Evolutionary conservation across 2,888 invertebrate genomes (phyloP).

Genomic region (Antitype chi): DNA sequence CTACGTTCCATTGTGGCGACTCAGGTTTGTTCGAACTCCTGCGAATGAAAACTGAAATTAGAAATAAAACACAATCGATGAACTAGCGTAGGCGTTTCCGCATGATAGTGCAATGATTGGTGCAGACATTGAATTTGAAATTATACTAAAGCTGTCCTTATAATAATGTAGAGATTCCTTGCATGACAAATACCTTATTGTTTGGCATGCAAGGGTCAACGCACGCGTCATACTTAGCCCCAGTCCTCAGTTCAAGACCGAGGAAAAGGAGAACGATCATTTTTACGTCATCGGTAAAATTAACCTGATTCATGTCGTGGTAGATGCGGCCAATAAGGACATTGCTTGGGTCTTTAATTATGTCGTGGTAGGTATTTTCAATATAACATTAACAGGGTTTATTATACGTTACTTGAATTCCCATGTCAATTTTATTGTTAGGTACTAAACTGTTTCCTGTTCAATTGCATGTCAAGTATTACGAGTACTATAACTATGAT

Average conservation of each 20-base stretch:
- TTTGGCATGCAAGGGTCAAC: constrained; percentile 85
- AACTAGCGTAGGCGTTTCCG: constrained; percentile 40
- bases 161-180: constrained; percentile 76
- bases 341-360: constrained; percentile 52
- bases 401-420: constrained; percentile 37
- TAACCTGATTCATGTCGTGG: constrained; percentile 79
- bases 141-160: constrained; percentile 67
- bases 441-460: constrained; percentile 30
- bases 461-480: constrained; percentile 16
- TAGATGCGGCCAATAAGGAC: constrained; percentile 62
- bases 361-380: constrained; percentile 34
- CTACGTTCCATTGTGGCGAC: constrained; percentile 85
- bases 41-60: constrained; percentile 77
- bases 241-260: constrained; percentile 81
- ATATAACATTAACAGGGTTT: constrained; percentile 12
- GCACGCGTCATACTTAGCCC: constrained; percentile 78
- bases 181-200: constrained; percentile 82
- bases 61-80: constrained; percentile 67
- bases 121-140: constrained; percentile 39
- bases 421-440: constrained; percentile 31
- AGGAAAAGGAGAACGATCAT: constrained; percentile 71
- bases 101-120: constrained; percentile 32
- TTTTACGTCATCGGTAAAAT: constrained; percentile 85
- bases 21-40: constrained; percentile 86
- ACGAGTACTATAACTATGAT: constrained; percentile 1